phyloP scores from a whole-genome alignment of 1,140 invertebrate species.

The Drosophila mojavensis region DNA sequence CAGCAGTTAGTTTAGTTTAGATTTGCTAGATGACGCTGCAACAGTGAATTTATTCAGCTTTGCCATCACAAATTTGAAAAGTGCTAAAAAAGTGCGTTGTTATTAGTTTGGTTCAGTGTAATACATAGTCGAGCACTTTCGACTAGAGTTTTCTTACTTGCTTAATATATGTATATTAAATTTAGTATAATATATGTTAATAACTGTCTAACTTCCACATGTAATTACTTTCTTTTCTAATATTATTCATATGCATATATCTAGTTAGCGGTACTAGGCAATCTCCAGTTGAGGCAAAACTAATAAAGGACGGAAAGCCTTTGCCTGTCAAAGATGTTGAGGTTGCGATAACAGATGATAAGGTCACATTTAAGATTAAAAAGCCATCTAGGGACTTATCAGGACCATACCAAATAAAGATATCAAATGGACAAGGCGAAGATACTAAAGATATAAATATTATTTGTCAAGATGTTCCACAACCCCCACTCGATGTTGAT shows the following conservation, averaged over 20 bases:
- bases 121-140: too few species aligned
- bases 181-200: too few species aligned
- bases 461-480: constrained; percentile 96
- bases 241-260: not conserved
- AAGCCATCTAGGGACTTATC: constrained; percentile 92
- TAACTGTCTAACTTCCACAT: too few species aligned
- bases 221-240: too few species aligned
- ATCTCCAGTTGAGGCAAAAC: constrained; percentile 93
- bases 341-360: constrained; percentile 94
- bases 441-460: constrained; percentile 92
- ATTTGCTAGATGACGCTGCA: too few species aligned
- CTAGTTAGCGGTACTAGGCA: constrained; percentile 93
- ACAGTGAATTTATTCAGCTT: too few species aligned
- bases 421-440: constrained; percentile 94
- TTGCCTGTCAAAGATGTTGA: constrained; percentile 95
- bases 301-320: constrained; percentile 94
- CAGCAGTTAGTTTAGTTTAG: too few species aligned
- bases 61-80: too few species aligned
- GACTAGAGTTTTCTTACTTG: too few species aligned
- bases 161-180: too few species aligned
- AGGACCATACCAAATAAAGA: constrained; percentile 93
- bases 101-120: too few species aligned
- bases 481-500: constrained; percentile 93
- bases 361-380: constrained; percentile 94
- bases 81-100: too few species aligned